Conservation (phyloP, 2,113 vertebrate species). For the Myiagra hebetior region DNA sequence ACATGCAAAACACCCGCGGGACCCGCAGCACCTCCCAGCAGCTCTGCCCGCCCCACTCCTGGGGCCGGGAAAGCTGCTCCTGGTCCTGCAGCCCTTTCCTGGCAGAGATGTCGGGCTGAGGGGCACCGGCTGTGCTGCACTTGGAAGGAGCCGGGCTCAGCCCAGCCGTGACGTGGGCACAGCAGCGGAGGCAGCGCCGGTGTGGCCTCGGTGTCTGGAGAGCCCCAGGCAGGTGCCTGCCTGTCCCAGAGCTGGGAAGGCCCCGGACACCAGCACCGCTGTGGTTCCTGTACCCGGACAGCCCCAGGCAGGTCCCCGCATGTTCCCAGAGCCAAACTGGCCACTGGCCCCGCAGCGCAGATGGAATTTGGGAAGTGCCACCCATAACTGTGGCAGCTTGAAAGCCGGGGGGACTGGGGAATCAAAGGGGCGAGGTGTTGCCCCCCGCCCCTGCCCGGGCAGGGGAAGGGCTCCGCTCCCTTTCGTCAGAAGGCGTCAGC, state of each 20-base stretch:
- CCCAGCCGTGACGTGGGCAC: accelerated
- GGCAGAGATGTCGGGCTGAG: neutral
- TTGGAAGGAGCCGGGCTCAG: neutral
- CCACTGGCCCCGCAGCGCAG: accelerated
- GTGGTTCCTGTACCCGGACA: accelerated
- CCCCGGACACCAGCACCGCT: neutral
- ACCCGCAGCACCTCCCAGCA: accelerated
- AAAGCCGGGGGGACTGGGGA: accelerated
- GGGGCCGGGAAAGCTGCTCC: neutral
- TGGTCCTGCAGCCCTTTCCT: accelerated
- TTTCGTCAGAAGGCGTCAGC: neutral
- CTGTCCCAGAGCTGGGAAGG: accelerated
- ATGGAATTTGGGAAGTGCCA: neutral
- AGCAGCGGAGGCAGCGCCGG: neutral
- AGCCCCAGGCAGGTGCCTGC: accelerated
- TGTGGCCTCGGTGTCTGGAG: neutral
- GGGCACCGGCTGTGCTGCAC: accelerated
- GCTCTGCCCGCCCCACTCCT: neutral
- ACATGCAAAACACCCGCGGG: neutral
- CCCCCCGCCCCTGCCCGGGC: neutral
- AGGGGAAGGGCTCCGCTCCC: neutral
- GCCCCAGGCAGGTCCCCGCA: accelerated
- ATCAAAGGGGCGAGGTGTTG: accelerated
- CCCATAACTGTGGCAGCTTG: accelerated
- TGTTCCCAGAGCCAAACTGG: accelerated